Percentiles rank a stretch among this genome's conserved stretches.
Evolutionary conservation across 2,888 invertebrate species (phyloP).

Genomic region (Drosophila falleni): DNA sequence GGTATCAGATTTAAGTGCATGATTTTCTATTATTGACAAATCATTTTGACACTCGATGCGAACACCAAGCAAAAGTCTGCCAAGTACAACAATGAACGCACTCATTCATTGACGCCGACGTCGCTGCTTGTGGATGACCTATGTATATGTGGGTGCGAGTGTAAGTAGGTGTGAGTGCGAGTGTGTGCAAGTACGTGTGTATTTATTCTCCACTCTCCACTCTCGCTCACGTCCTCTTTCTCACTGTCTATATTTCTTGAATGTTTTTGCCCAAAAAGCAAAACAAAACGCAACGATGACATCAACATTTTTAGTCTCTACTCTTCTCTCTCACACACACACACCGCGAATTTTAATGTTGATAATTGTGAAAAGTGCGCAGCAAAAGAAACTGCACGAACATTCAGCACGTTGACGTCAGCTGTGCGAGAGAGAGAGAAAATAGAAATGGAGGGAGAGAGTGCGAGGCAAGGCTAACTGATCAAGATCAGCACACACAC

Average conservation of each 20-base stretch:
- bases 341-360: constrained; percentile 57
- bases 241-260: constrained; percentile 26
- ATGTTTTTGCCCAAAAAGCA: constrained; percentile 45
- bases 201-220: constrained; percentile 5
- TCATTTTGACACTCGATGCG: constrained; percentile 61
- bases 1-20: constrained; percentile 42
- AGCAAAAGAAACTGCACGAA: constrained; percentile 74
- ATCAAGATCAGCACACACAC: constrained; percentile 24
- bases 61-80: constrained; percentile 29
- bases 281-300: constrained; percentile 72
- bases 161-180: not conserved
- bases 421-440: constrained; percentile 22
- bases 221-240: constrained; percentile 3
- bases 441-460: constrained; percentile 13
- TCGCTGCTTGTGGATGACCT: constrained; percentile 37
- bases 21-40: constrained; percentile 64
- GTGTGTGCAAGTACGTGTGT: not conserved
- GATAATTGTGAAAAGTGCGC: constrained; percentile 73
- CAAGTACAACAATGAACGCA: constrained; percentile 35
- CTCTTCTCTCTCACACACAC: constrained; percentile 27
- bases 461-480: constrained; percentile 20
- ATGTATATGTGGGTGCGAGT: constrained; percentile 1
- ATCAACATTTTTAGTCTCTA: constrained; percentile 65
- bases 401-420: constrained; percentile 58
- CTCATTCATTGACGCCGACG: constrained; percentile 41